phyloP scores from a whole-genome alignment of 1,140 invertebrate species.

The Cyrtorhinus lividipennis region DNA sequence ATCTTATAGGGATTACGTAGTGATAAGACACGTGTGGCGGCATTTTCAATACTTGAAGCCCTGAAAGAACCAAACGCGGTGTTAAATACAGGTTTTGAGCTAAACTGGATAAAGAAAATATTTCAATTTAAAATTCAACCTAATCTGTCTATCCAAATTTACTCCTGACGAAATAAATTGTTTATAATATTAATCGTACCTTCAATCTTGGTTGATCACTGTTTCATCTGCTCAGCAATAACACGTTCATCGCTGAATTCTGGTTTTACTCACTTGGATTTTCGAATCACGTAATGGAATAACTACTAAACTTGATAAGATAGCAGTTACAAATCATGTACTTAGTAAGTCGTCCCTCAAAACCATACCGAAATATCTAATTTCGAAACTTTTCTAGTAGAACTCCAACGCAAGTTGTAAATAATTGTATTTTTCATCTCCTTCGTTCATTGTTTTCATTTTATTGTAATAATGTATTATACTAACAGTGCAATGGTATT shows the following conservation, averaged over 20 bases:
- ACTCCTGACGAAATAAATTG: neutral
- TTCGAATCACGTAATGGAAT: too few relatives aligned
- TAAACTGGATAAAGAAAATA: neutral
- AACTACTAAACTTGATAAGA: neutral
- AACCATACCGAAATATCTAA: neutral
- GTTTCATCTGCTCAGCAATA: too few relatives aligned
- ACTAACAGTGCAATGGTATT: conserved; percentile 16
- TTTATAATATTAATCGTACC: too few relatives aligned
- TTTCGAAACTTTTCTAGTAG: neutral
- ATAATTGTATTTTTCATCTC: neutral
- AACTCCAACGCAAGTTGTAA: neutral
- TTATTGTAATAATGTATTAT: conserved; percentile 13
- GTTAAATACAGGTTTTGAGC: neutral
- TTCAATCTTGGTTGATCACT: too few relatives aligned
- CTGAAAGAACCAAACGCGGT: neutral
- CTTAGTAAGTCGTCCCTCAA: neutral
- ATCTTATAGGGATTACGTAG: neutral
- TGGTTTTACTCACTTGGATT: too few relatives aligned
- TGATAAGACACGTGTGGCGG: neutral
- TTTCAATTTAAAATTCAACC: neutral
- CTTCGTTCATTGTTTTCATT: neutral
- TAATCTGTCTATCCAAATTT: neutral
- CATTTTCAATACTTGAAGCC: neutral
- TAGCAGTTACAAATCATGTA: neutral
- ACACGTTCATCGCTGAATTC: too few relatives aligned